These are phyloP conservation scores for Rotaria magnacalcarata DNA, from an alignment of 2,888 invertebrate species.

Conservation along the genomic window DNA sequence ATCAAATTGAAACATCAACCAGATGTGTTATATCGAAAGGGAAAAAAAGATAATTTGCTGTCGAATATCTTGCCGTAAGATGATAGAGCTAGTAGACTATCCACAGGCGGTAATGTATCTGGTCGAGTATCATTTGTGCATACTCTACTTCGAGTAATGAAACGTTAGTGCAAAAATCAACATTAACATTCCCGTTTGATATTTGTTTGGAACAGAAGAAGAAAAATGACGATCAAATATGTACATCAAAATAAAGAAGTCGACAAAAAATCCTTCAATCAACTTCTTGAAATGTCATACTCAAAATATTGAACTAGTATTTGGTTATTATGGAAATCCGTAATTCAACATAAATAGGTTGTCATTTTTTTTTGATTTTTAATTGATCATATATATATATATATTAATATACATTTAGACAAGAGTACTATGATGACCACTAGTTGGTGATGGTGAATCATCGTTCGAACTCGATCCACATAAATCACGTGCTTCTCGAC, in stretches of 20 bases:
- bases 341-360: too few species aligned
- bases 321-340: too few species aligned
- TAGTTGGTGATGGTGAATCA: constrained; percentile 13
- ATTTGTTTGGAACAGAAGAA: neutral
- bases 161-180: neutral
- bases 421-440: constrained; percentile 22
- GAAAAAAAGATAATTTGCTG: neutral
- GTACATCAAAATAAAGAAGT: neutral
- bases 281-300: too few species aligned
- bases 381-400: neutral
- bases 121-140: neutral
- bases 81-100: neutral
- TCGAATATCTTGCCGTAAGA: neutral
- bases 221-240: neutral
- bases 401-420: neutral
- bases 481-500: constrained; percentile 28
- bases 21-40: neutral
- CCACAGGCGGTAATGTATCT: neutral
- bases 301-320: too few species aligned
- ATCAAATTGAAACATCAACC: neutral
- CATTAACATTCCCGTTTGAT: neutral
- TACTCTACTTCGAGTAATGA: neutral
- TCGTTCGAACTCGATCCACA: constrained; percentile 24
- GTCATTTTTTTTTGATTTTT: neutral
- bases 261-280: too few species aligned